Percentiles rank a stretch among this genome's conserved stretches.
Conservation (phyloP, 2,113 vertebrate species). For the Chascanopsetta lugubris region DNA sequence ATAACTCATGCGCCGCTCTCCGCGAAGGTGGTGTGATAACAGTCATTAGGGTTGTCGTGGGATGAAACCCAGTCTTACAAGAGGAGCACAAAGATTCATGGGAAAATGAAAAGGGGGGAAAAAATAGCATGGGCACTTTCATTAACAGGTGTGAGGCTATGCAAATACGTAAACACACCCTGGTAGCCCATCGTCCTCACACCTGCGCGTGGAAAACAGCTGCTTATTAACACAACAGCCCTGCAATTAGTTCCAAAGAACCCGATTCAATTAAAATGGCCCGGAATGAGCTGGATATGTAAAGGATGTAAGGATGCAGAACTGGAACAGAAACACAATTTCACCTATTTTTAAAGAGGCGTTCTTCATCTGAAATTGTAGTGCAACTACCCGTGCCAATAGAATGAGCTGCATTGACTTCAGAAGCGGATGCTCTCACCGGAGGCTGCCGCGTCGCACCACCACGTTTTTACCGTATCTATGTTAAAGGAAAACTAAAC, state of each 20-base stretch:
- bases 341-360: not conserved
- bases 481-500: no score
- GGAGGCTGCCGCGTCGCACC: no score
- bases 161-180: conserved; percentile 73
- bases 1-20: conserved; percentile 65
- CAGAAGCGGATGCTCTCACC: no score
- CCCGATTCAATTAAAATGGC: conserved; percentile 51
- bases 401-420: no score
- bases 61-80: conserved; percentile 76
- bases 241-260: conserved; percentile 61
- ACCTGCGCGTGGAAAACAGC: conserved; percentile 62
- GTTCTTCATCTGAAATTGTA: not conserved
- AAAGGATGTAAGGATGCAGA: not conserved
- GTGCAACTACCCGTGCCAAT: not conserved
- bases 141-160: conserved; percentile 78
- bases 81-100: conserved; percentile 66
- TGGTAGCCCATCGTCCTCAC: conserved; percentile 55
- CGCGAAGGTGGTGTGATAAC: conserved; percentile 79
- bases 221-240: conserved; percentile 70
- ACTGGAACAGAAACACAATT: not conserved
- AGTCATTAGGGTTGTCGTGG: conserved; percentile 80
- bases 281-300: not conserved
- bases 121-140: conserved; percentile 73
- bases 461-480: no score
- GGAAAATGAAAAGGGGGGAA: conserved; percentile 12